Base-by-base conservation (phyloP, 1,140 invertebrate species). In the Dreissena rostriformis region DNA sequence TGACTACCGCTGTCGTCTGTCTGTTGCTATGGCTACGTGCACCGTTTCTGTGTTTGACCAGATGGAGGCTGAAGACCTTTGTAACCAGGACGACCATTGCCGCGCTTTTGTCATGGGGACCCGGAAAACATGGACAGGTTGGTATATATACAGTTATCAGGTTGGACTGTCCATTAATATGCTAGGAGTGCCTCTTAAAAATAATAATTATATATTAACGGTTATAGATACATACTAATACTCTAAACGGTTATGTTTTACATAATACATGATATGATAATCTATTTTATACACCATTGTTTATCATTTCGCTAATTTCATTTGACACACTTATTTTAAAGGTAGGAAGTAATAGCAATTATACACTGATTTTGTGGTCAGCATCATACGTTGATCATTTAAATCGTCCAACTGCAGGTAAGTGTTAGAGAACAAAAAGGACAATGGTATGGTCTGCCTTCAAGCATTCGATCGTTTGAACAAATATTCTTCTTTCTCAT, bases 91-190 rank as follows among this genome's bases (percentile, higher is more conserved):
- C 74, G 28, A 79, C 1, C 85, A 91, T 8, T 94, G 93, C 79
- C 83, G 86, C 66, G 93, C 90, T 5, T 93, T 94, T 87, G 92
- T 94, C 22, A 72, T 94, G 51, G 88, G 92, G 10, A 39, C 87
- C 22, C 76, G 90, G 8, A 91, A 83, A 74, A 92, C 93, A 17
- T 94, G 93, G 93, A 93, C 93, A 87, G 93, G 93, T 91, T 74
- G 72, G 55, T 80, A 19, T 68, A 14, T 12, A 7, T 1, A 0
- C 19, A 24, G 17, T 24, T 4, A 11, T 57, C 19, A 14, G 28
- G 29, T 26, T 10, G 26, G 51, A 29, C 4, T 61, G 26, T n/a
- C 49, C 15, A 49, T 52, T 1, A 14, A 14, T 28, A 11, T 66
- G 29, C 22, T 17, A 22, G 14, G 12, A 52, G 10, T 29, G 22